Base-by-base conservation (phyloP, 2,797 vertebrate genomes). In the Fistularia tabacaria region DNA sequence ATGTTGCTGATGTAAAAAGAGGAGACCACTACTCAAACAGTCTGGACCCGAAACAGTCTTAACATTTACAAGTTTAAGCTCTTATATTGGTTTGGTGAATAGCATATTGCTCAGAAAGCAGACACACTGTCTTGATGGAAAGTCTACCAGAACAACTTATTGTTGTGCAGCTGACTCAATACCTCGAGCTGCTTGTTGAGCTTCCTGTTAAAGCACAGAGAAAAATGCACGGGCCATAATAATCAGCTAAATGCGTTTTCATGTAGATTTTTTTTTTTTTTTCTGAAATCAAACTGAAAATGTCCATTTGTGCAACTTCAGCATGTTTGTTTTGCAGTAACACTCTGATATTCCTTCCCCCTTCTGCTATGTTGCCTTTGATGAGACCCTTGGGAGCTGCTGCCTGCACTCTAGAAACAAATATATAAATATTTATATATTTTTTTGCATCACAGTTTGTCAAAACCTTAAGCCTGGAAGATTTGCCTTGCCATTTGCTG, bases 331-430 rank as follows among this genome's bases (percentile, higher is more conserved):
- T 69, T 70, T 47, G 50, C 25, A 5, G 25, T 41, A 38, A 13
- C 44, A 46, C 42, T 66, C 53, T 36, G 14, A 53, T 59, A 48
- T 47, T 57, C 50, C 54, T 46, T 62, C 39, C 55, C 60, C 54
- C 40, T 49, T 59, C 54, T 61, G 48, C 62, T 66, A 62, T 46
- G 40, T 36, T 40, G 49, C 40, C 58, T 74, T 66, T 78, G 82
- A 83, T 76, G 73, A 75, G 70, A 48, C 80, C 70, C 67, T 48
- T 47, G 76, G 71, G 84, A 84, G 64, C 8, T 1, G 39, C 42
- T 14, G 62, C 63, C 76, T 70, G 46, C 59, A 63, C 70, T 75
- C 67, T 50, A 41, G 57, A 59, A 71, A 64, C 66, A 47, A 25
- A 25, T 3, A 25, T 25, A 25, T 25, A 25, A 25, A 25, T 25